Percentiles rank a stretch among this genome's conserved stretches.
phyloP scores from a whole-genome alignment of 2,888 invertebrate genomes.

The Syritta pipiens region DNA sequence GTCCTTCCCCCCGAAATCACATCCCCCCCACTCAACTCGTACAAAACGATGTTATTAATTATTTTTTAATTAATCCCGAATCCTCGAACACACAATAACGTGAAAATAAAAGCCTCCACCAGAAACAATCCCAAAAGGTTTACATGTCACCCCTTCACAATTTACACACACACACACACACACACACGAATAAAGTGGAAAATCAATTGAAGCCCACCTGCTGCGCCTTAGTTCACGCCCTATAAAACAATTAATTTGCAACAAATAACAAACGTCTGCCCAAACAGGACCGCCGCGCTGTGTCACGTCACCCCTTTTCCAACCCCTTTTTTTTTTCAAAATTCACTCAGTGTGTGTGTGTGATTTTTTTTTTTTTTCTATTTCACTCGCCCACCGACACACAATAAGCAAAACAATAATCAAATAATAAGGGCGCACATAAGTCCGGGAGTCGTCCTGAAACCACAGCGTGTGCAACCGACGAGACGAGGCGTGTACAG shows the following conservation, averaged over 20 bases:
- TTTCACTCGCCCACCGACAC: constrained; percentile 8
- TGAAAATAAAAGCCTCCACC: neutral
- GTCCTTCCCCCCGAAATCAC: too few relatives aligned
- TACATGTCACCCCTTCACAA: neutral
- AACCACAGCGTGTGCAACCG: constrained; percentile 44
- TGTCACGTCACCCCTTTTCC: neutral
- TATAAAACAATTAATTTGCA: constrained; percentile 68
- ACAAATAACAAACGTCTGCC: constrained; percentile 65
- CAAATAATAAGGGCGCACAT: constrained; percentile 17
- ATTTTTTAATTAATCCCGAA: constrained; percentile 24
- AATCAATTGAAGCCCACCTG: constrained; percentile 63
- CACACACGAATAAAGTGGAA: neutral
- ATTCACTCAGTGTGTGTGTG: too few relatives aligned
- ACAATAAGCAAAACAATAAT: constrained; percentile 50
- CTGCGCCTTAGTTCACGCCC: constrained; percentile 60
- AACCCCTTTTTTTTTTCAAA: too few relatives aligned
- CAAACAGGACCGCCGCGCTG: neutral
- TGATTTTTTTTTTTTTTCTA: too few relatives aligned
- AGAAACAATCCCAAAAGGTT: neutral
- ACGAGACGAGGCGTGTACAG: constrained; percentile 25
- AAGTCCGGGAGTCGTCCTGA: constrained; percentile 13
- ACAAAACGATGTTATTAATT: constrained; percentile 14
- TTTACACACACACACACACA: neutral
- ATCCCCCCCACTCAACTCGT: too few relatives aligned
- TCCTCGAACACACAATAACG: neutral